phyloP scores from a whole-genome alignment of 2,797 vertebrate species.

The Lagodon rhomboides region DNA sequence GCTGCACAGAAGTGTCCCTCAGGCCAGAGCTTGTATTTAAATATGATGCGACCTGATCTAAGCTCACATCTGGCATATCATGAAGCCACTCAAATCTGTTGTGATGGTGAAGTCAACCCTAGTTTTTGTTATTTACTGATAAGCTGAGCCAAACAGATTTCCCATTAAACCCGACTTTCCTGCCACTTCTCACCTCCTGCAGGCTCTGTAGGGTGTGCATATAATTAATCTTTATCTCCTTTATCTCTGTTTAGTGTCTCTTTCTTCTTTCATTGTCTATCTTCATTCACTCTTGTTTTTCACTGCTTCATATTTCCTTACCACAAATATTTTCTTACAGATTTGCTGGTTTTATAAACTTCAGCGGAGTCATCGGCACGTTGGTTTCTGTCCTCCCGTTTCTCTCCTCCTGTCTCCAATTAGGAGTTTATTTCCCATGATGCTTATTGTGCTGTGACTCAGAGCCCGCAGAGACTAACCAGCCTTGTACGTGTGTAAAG shows the following conservation, averaged over 20 bases:
- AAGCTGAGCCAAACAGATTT: background rate
- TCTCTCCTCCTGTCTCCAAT: conserved; percentile 51
- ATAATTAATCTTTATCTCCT: conserved; percentile 7
- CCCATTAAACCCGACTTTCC: background rate
- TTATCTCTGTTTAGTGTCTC: background rate
- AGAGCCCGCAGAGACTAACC: conserved; percentile 55
- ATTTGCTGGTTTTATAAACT: background rate
- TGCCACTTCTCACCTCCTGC: conserved; percentile 8
- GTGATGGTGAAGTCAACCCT: background rate
- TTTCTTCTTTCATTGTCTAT: background rate
- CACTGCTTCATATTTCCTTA: background rate
- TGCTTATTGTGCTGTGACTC: conserved; percentile 53
- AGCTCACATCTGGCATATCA: background rate
- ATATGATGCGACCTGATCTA: background rate
- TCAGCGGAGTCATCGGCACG: background rate
- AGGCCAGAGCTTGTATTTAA: background rate
- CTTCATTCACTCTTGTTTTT: background rate
- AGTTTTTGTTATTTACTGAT: too few species aligned
- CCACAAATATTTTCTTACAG: background rate
- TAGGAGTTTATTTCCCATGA: conserved; percentile 67
- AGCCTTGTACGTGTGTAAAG: conserved; percentile 18
- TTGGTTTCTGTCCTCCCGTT: background rate
- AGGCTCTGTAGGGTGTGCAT: background rate
- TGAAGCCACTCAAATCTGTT: background rate
- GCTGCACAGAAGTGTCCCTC: background rate